Evolutionary conservation across 2,113 vertebrate genomes (phyloP).

Genomic region (Cricetomys ansorgei): DNA sequence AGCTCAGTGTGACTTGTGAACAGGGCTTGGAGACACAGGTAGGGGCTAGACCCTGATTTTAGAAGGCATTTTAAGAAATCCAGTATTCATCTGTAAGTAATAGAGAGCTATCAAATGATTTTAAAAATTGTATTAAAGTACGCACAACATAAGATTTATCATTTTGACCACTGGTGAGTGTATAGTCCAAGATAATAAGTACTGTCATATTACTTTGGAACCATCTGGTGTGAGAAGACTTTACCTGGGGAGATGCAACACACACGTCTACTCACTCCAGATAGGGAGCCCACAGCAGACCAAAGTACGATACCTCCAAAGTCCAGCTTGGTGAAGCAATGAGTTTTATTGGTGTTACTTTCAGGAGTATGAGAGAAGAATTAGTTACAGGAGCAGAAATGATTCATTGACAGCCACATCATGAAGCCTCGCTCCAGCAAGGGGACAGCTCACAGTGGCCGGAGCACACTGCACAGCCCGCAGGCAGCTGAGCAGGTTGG

Average conservation of each 20-base stretch:
- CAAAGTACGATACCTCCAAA: background rate
- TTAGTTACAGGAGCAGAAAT: background rate
- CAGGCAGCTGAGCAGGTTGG: background rate
- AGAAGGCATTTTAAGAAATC: background rate
- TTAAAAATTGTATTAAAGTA: background rate
- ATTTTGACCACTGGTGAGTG: background rate
- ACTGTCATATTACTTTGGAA: background rate
- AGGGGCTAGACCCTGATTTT: background rate
- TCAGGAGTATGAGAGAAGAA: background rate
- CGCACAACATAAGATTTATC: too few relatives aligned
- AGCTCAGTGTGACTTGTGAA: background rate
- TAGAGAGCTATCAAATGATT: background rate
- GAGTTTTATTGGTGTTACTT: background rate
- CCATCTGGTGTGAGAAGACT: background rate
- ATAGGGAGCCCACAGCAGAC: background rate
- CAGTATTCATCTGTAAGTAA: background rate
- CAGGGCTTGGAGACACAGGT: background rate
- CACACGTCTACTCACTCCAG: too few relatives aligned
- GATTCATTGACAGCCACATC: background rate
- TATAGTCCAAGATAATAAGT: background rate
- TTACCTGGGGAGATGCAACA: background rate
- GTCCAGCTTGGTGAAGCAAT: background rate
- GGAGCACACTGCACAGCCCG: background rate
- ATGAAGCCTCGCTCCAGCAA: background rate
- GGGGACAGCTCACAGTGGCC: background rate